phyloP scores from a whole-genome alignment of 2,113 vertebrate genomes.

The Oncorhynchus kisutch region DNA sequence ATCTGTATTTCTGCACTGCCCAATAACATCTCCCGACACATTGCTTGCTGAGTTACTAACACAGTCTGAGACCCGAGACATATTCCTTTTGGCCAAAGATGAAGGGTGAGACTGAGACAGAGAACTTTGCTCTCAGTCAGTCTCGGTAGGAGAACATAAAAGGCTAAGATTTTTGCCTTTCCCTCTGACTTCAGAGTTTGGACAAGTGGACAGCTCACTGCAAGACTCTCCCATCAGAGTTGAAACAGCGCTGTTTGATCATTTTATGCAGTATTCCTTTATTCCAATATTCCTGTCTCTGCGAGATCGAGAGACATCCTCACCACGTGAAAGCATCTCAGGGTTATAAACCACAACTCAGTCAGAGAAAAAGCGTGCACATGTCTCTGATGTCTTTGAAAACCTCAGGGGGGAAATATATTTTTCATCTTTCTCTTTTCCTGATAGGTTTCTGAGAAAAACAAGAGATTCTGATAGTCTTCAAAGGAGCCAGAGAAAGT shows the following conservation, averaged over 20 bases:
- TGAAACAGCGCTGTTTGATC: slow-evolving; percentile 53
- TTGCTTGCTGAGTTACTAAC: slow-evolving; percentile 5
- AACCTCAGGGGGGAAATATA: slow-evolving; percentile 44
- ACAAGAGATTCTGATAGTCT: slow-evolving; percentile 60
- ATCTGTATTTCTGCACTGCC: neutral
- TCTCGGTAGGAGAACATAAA: slow-evolving; percentile 10
- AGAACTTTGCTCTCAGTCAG: slow-evolving; percentile 29
- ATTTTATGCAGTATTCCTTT: slow-evolving; percentile 41
- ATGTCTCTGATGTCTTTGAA: slow-evolving; percentile 59
- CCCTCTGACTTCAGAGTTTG: slow-evolving; percentile 32
- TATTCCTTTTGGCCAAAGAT: slow-evolving; percentile 19
- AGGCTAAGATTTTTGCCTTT: slow-evolving; percentile 9
- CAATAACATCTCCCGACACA: slow-evolving; percentile 4
- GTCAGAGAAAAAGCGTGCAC: slow-evolving; percentile 39
- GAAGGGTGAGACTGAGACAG: slow-evolving; percentile 23
- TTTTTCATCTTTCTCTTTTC: slow-evolving; percentile 59
- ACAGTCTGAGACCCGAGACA: neutral
- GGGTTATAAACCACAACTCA: slow-evolving; percentile 10
- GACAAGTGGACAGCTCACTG: slow-evolving; percentile 41
- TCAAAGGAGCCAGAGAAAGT: slow-evolving; percentile 69
- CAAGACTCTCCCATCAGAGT: slow-evolving; percentile 27
- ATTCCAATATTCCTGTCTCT: slow-evolving; percentile 36
- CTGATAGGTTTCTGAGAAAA: slow-evolving; percentile 57
- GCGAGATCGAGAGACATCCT: slow-evolving; percentile 40
- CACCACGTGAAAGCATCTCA: slow-evolving; percentile 37